Base-by-base conservation (phyloP, 2,888 invertebrate genomes). In the Carcina quercana region DNA sequence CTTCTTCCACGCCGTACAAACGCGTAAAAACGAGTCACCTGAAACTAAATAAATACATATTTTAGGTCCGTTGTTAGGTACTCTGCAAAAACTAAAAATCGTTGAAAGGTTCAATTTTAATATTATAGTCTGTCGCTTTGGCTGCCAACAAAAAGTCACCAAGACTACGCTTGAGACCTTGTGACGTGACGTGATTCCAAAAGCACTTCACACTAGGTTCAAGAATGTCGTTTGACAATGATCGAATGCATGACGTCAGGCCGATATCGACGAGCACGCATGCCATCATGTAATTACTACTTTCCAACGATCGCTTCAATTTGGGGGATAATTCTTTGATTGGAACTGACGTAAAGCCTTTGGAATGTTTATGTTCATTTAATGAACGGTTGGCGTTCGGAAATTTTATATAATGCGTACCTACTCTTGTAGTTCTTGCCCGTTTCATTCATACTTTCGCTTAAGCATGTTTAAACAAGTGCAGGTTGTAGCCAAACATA, bases 151-250 rank as follows among this genome's bases (percentile, higher is more conserved):
- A 19, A n/a, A n/a, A n/a, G n/a, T n/a, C n/a, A n/a, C 56, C 60
- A 55, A 75, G 70, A 70, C 61, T 62, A 68, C n/a, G 57, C 53
- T 43, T 50, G 57, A 73, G 78, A 76, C 79, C 80, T 78, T 79
- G 80, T 73, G 64, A 75, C 72, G 71, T 76, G 74, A 72, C 65
- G 60, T 58, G 73, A 58, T 64, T 70, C 68, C 60, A 73, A 74
- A 62, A 62, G 60, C 63, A 56, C 69, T 71, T 73, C 70, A 68
- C 75, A 70, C 71, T 72, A 63, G 59, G 59, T 68, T 63, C 51
- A 67, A 79, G 80, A 82, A 82, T 82, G 80, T 75, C 73, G 80
- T 79, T 80, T 79, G 79, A 78, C 78, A 79, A 76, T 78, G 78
- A 74, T 80, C 74, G 69, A 70, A 75, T 72, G 61, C 62, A 55